These are phyloP conservation scores for Phrynocephalus versicolor DNA, from an alignment of 2,113 vertebrate genomes.

Conservation along the genomic window DNA sequence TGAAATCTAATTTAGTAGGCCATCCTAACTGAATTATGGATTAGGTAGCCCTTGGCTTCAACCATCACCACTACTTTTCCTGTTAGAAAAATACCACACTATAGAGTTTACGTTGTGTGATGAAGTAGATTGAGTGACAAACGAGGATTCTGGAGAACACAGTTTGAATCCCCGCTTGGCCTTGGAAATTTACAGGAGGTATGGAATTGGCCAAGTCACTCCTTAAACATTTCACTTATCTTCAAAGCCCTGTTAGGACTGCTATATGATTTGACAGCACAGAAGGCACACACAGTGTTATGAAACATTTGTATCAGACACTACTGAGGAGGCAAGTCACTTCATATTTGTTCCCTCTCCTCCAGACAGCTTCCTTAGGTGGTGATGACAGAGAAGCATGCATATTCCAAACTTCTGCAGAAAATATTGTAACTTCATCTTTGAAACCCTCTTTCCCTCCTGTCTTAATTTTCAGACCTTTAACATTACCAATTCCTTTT, in stretches of 20 bases:
- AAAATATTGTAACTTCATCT: not conserved
- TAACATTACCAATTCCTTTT: not conserved
- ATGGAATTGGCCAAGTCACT: no score
- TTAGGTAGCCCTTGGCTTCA: not conserved
- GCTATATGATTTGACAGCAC: no score
- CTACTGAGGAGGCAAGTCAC: not conserved
- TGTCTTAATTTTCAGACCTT: not conserved
- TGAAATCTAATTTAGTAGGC: not conserved
- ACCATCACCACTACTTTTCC: not conserved
- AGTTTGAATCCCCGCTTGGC: no score
- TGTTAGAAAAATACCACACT: not conserved
- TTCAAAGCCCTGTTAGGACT: no score
- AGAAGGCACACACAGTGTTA: no score
- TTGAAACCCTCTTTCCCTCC: not conserved
- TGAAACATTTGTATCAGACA: not conserved
- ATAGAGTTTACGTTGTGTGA: no score
- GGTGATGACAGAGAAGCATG: not conserved
- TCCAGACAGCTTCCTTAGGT: not conserved
- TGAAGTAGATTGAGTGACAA: no score
- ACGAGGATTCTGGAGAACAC: no score
- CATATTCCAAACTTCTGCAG: not conserved
- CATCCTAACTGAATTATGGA: not conserved
- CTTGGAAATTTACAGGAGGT: no score
- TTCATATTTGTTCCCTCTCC: not conserved
- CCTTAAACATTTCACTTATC: no score